Evolutionary conservation across 2,888 invertebrate genomes (phyloP), one percentile per base, ranked within the genome.

Genomic region (Branchellion lobata): DNA sequence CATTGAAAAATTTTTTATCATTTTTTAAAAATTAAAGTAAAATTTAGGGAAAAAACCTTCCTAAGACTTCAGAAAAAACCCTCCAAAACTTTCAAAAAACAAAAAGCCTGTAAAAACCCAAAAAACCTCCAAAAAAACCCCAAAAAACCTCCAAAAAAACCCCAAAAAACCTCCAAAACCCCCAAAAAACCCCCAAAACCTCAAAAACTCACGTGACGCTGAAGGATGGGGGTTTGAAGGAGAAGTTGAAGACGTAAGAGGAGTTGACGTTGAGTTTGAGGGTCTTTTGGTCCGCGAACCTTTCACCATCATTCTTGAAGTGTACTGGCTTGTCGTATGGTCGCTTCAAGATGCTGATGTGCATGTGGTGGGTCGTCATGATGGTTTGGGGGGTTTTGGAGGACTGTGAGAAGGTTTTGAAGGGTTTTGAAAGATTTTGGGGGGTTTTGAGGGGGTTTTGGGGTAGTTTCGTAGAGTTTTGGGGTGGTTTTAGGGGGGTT

Each of bases 291-390:
- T 89, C 88, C n/a, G 89, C 88, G 84, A 90, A 91, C 80, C 90
- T 87, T 81, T 89, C 88, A 27, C 90, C 90, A 84, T 91, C 90
- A 86, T 90, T 89, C 84, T 90, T 90, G 85, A 90, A 90, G 84
- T 88, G 90, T 31, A 90, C 89, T 53, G 89, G 88, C 80, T 87
- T 86, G 53, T 88, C 88, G 57, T 87, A 88, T 27, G 89, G 89
- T 84, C 89, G 89, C 84, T 88, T 89, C 82, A 87, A 87, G 80
- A 90, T 86, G 80, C 88, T 88, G 83, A 90, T 84, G 81, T 89
- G 89, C 82, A 90, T 88, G 83, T 89, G 89, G 78, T 82, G 81
- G 18, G 5, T 69, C 3, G 31, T 31, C 31, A 33, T 69, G 5
- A 5, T 69, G 5, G 29, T 69, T 5, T 8, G 18, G 21, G 21